phyloP scores from a whole-genome alignment of 2,888 invertebrate species.

The Cephus runcator region DNA sequence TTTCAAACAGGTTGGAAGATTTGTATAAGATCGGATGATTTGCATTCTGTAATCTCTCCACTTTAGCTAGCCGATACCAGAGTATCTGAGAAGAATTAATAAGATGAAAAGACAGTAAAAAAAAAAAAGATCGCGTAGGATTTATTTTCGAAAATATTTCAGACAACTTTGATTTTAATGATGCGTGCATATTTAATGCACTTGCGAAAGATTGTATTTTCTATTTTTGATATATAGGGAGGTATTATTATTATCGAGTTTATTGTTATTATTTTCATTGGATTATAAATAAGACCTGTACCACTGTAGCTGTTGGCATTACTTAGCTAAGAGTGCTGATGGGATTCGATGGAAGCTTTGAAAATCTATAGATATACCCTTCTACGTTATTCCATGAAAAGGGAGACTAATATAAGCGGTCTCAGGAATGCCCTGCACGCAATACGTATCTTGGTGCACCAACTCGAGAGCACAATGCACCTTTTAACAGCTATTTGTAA shows the following conservation, averaged over 20 bases:
- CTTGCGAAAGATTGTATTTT: background rate
- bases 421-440: constrained; percentile 1
- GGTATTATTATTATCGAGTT: background rate
- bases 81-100: background rate
- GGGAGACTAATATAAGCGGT: background rate
- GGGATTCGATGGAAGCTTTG: background rate
- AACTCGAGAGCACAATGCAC: background rate
- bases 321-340: background rate
- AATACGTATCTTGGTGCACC: background rate
- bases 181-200: background rate
- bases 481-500: constrained; percentile 19
- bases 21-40: background rate
- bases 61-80: background rate
- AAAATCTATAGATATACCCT: background rate
- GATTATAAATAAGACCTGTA: background rate
- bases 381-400: background rate
- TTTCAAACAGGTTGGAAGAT: background rate
- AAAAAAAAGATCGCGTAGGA: background rate
- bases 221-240: background rate
- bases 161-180: background rate
- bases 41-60: background rate
- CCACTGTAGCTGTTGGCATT: background rate
- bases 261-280: background rate
- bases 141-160: background rate
- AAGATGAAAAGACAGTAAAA: background rate